Percentiles rank a stretch among this genome's conserved stretches.
These are phyloP conservation scores for Anabas testudineus DNA, from an alignment of 2,797 vertebrate species.

Conservation along the genomic window DNA sequence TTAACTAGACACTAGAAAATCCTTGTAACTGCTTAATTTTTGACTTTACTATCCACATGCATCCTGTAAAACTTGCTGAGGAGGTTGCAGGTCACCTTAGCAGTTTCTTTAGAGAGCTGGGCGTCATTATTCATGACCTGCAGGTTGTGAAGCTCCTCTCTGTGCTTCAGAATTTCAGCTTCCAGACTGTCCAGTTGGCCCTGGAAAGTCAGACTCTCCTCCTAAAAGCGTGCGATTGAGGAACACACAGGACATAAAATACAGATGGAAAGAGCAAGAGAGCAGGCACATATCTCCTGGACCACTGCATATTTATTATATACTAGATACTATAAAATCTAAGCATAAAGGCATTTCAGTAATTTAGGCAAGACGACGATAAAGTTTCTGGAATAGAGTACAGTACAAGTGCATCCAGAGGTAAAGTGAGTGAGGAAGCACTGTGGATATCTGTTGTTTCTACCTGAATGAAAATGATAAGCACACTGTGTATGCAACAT, in stretches of 20 bases:
- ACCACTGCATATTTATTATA: background rate
- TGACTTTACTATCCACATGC: background rate
- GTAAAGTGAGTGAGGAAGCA: constrained; percentile 10
- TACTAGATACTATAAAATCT: no score
- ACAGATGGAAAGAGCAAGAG: background rate
- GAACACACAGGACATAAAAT: background rate
- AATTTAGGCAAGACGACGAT: no score
- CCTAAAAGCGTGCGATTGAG: constrained; percentile 68
- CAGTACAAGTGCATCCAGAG: constrained; percentile 6
- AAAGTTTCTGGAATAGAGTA: background rate
- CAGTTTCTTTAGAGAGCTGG: constrained; percentile 79
- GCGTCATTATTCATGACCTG: constrained; percentile 83
- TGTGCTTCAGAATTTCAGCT: constrained; percentile 81
- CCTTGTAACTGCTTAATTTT: background rate
- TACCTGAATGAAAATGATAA: background rate
- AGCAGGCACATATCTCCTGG: background rate
- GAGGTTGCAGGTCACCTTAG: constrained; percentile 80
- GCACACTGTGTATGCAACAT: constrained; percentile 6
- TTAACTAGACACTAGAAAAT: background rate
- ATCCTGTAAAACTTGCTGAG: background rate
- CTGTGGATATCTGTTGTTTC: background rate
- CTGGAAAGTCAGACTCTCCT: constrained; percentile 87
- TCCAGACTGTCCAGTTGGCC: constrained; percentile 85
- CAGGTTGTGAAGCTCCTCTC: constrained; percentile 82
- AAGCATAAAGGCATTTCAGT: no score